Percentiles rank a stretch among this genome's conserved stretches.
These are phyloP conservation scores for Holcopasites calliopsidis DNA, from an alignment of 1,140 invertebrate genomes.

Conservation along the genomic window DNA sequence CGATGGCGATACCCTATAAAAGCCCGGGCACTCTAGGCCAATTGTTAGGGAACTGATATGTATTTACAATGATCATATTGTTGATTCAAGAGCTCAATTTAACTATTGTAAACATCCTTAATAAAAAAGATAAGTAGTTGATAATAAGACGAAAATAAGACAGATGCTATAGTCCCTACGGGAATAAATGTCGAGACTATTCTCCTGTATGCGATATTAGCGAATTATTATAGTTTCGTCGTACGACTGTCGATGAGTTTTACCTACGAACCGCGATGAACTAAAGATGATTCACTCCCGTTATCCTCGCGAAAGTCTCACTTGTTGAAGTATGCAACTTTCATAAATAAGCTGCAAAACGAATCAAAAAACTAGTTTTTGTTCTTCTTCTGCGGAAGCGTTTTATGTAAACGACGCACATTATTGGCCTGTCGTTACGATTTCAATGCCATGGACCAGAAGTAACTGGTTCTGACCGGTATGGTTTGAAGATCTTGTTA, in stretches of 20 bases:
- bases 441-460: not conserved
- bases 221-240: constrained; percentile 1
- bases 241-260: constrained; percentile 14
- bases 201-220: constrained; percentile 1
- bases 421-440: not conserved
- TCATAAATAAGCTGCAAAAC: not conserved
- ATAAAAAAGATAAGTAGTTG: constrained; percentile 50
- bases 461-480: not conserved
- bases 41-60: constrained; percentile 45
- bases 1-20: not conserved
- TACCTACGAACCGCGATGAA: not conserved
- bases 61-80: constrained; percentile 44
- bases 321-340: not conserved
- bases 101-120: constrained; percentile 61
- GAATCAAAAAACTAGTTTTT: constrained; percentile 39
- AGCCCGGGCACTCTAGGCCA: constrained; percentile 53
- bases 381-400: constrained; percentile 7
- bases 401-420: constrained; percentile 4
- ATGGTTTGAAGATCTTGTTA: constrained; percentile 1
- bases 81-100: constrained; percentile 59
- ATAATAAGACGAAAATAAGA: constrained; percentile 51
- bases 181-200: constrained; percentile 3
- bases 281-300: not conserved
- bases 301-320: not conserved
- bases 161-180: constrained; percentile 21